Percentiles rank a stretch among this genome's conserved stretches.
These are phyloP conservation scores for Ichneumon xanthorius DNA, from an alignment of 2,888 invertebrate species.

Conservation along the genomic window DNA sequence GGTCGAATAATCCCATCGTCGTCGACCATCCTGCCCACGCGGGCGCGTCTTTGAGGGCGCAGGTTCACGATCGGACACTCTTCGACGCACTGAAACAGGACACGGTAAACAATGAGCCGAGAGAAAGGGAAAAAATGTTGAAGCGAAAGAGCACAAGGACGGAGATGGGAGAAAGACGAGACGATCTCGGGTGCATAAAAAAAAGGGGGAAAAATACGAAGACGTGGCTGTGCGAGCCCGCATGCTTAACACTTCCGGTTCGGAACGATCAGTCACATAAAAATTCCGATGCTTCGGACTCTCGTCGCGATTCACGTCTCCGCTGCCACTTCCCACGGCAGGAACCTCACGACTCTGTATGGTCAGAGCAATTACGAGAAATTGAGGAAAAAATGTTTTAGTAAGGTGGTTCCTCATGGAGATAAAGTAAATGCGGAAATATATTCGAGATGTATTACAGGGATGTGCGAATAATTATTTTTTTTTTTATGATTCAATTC, in stretches of 20 bases:
- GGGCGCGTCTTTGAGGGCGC: constrained; percentile 16
- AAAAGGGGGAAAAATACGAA: constrained; percentile 31
- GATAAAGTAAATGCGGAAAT: too few species aligned
- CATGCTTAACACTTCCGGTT: constrained; percentile 64
- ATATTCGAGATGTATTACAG: too few species aligned
- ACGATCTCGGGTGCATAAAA: constrained; percentile 20
- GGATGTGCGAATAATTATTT: too few species aligned
- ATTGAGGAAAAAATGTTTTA: background rate
- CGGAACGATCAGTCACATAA: constrained; percentile 56
- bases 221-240: constrained; percentile 43
- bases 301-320: constrained; percentile 15
- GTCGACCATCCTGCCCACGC: background rate
- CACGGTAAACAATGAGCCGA: constrained; percentile 48
- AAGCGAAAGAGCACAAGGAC: constrained; percentile 22
- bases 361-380: background rate
- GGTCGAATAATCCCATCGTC: background rate
- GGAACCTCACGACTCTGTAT: background rate
- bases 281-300: constrained; percentile 59
- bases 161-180: constrained; percentile 17
- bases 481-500: too few species aligned
- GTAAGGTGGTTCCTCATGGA: too few species aligned
- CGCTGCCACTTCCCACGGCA: constrained; percentile 51
- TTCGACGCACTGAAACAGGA: constrained; percentile 39
- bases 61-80: constrained; percentile 51
- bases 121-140: constrained; percentile 22